phyloP scores from a whole-genome alignment of 2,888 invertebrate genomes.

The Cryptocheilus praepositus region DNA sequence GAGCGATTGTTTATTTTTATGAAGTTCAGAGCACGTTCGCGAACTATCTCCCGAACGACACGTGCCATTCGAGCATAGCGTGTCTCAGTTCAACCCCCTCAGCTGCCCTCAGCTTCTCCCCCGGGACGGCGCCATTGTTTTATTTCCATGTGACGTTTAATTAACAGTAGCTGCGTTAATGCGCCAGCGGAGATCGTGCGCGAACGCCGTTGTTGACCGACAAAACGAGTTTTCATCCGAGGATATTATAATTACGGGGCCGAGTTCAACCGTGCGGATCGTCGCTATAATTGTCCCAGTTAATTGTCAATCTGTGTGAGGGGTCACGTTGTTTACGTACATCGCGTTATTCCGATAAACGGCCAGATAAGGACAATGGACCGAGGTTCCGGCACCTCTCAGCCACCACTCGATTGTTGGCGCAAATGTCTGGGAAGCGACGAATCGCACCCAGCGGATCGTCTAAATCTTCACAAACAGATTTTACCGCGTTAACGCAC shows the following conservation, averaged over 20 bases:
- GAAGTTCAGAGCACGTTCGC: too few species aligned
- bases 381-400: too few species aligned
- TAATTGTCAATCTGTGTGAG: conserved; percentile 5
- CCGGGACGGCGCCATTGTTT: not conserved
- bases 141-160: not conserved
- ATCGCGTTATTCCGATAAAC: too few species aligned
- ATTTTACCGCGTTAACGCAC: not conserved
- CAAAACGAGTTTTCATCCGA: conserved; percentile 1
- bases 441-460: not conserved
- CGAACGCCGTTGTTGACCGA: not conserved
- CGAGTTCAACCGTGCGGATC: not conserved
- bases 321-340: not conserved
- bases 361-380: too few species aligned
- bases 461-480: not conserved
- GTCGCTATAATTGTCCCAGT: not conserved
- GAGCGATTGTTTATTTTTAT: too few species aligned
- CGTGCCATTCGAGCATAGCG: too few species aligned
- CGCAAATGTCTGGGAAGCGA: too few species aligned
- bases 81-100: too few species aligned
- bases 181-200: not conserved
- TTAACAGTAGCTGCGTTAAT: not conserved
- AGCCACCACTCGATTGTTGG: too few species aligned
- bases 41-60: too few species aligned
- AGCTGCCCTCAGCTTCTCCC: too few species aligned
- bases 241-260: conserved; percentile 8